A percentile compares a stretch with the other conserved stretches of the same genome.
phyloP scores from a whole-genome alignment of 1,140 invertebrate genomes.

The Drosophila pectinifera region DNA sequence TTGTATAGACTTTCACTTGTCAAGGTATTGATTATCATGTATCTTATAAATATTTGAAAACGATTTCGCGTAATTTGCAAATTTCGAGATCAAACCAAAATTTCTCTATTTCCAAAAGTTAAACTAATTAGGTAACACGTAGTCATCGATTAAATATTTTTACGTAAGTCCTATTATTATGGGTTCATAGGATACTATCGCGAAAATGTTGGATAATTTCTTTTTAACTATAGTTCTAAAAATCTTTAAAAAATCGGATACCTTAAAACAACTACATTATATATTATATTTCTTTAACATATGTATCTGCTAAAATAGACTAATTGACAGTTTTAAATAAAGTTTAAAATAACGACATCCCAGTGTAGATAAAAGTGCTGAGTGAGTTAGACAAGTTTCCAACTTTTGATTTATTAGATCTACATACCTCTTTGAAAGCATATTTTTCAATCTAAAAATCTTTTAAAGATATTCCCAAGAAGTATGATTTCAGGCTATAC shows the following conservation, averaged over 20 bases:
- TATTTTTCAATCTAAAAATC: background rate
- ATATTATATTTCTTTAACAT: conserved; percentile 7
- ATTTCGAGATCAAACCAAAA: conserved; percentile 44
- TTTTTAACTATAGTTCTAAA: conserved; percentile 46
- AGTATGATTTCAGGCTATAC: no score
- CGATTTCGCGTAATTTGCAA: conserved; percentile 34
- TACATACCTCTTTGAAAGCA: conserved; percentile 9
- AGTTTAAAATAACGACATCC: conserved; percentile 11
- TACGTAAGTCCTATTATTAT: conserved; percentile 54
- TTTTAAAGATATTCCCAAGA: background rate
- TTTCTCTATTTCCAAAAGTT: conserved; percentile 36
- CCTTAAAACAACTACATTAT: conserved; percentile 36
- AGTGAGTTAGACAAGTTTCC: conserved; percentile 38
- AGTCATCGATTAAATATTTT: conserved; percentile 62
- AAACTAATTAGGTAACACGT: conserved; percentile 77
- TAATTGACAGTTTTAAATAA: conserved; percentile 70
- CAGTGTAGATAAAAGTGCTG: conserved; percentile 40
- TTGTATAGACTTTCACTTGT: conserved; percentile 1
- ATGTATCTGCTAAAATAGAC: conserved; percentile 62
- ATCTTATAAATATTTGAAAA: conserved; percentile 22
- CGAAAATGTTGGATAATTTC: conserved; percentile 8
- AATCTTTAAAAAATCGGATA: conserved; percentile 24
- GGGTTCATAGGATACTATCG: conserved; percentile 3
- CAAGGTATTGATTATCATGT: conserved; percentile 57
- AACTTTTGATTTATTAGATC: background rate